Base-by-base conservation (phyloP, 2,797 vertebrate genomes). In the Sebastes kiyomatsui region DNA sequence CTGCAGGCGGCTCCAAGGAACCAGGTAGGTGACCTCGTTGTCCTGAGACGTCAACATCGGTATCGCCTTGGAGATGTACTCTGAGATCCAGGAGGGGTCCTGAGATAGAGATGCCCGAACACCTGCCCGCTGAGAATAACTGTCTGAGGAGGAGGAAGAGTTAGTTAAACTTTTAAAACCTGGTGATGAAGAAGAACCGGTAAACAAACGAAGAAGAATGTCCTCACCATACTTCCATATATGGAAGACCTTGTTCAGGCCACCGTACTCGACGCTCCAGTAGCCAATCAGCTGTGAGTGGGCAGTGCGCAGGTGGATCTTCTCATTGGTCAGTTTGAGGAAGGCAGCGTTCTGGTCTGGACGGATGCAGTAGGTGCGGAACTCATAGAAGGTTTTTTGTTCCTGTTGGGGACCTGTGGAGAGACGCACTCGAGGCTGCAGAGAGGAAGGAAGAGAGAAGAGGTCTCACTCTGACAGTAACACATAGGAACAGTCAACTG, bases 161-260 rank as follows among this genome's bases (percentile, higher is more conserved):
- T 30, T 14, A 11, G 2, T n/a, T 28, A 27, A 32, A 56, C n/a
- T 20, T n/a, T 8, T 13, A 3, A 52, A 9, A 38, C 2, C 25
- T 13, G n/a, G 6, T 42, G 5, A 38, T 18, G 22, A 65, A 12
- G 42, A 56, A 30, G 60, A 77, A 30, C n/a, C 30, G 35, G 32
- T 33, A 14, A 35, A 13, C 10, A 32, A 20, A 42, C 14, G 4
- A 46, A 5, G 64, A 49, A 55, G 59, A 62, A 9, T 2, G 4
- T 30, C 38, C 97, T 67, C 96, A 99, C 98, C 98, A 14, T 98
- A 99, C 76, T 98, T 97, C 98, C 98, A 99, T 80, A 99, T 91
- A 74, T 99, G 98, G 78, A 98, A 92, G 18, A 96, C 96, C 84
- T 96, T 96, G 93, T 98, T 98, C 68, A 97, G 85, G 72, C 96